Percentiles rank a stretch among this genome's conserved stretches.
phyloP scores from a whole-genome alignment of 2,113 vertebrate species.

The Engraulis encrasicolus region DNA sequence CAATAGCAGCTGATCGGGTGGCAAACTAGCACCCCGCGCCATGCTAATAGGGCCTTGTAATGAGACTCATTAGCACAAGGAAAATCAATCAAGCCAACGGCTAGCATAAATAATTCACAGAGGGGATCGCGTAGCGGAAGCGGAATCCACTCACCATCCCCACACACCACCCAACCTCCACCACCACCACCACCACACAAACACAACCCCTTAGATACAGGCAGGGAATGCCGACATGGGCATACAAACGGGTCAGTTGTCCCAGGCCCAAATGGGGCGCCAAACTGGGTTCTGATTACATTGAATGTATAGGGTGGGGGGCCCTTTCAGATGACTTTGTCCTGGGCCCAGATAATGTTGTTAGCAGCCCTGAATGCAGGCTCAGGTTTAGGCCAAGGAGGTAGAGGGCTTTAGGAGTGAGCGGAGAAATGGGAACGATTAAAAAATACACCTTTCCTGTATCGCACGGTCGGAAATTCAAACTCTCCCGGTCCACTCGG shows the following conservation, averaged over 20 bases:
- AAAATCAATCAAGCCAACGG: conserved; percentile 73
- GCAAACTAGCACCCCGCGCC: conserved; percentile 54
- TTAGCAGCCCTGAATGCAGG: conserved; percentile 38
- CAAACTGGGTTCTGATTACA: too few relatives aligned
- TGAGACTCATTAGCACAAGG: conserved; percentile 76
- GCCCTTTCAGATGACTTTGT: too few relatives aligned
- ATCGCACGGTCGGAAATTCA: not conserved
- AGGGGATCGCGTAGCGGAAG: conserved; percentile 51
- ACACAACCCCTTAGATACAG: too few relatives aligned
- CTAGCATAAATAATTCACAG: conserved; percentile 72
- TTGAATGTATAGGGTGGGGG: too few relatives aligned
- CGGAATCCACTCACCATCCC: conserved; percentile 34
- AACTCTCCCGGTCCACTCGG: not conserved
- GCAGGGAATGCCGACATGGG: too few relatives aligned
- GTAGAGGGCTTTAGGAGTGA: not conserved
- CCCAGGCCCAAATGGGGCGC: too few relatives aligned
- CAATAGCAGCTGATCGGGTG: conserved; percentile 60
- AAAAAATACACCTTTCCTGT: not conserved
- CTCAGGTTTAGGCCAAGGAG: conserved; percentile 25
- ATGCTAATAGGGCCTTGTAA: conserved; percentile 74
- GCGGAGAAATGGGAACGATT: not conserved
- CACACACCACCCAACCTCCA: too few relatives aligned
- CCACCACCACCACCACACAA: too few relatives aligned
- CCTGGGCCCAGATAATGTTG: too few relatives aligned
- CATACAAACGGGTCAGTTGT: too few relatives aligned